Evolutionary conservation across 92 coral and sea anemone species (phyloP), one percentile per base, ranked within the genome.

Genomic region (Phenganax subtilis): DNA sequence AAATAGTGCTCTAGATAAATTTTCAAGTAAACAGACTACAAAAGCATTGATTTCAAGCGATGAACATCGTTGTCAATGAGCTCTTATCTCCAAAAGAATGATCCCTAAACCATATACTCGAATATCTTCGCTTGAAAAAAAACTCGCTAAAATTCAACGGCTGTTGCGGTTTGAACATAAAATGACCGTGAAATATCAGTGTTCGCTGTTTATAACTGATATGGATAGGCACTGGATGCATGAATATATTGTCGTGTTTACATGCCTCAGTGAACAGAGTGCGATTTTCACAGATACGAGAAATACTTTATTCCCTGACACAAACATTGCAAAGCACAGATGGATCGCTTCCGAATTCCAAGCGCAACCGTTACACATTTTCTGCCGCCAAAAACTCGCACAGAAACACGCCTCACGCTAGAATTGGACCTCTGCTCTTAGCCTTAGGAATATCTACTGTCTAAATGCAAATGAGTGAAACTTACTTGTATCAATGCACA

Each of bases 401-500:
- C 47, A 53, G 12, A 14, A 53, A 51, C 10, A 6, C 12, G 20
- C 73, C 31, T 30, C 73, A 11, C 53, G 17, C 53, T 27, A 27
- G 14, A 68, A 68, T 29, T 29, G 47, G 3, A 10, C 9, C n/a
- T 0, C 37, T 30, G 1, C 12, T 37, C 52, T 8, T 68, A 68
- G 57, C 11, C 52, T 8, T 68, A 68, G 57, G 61, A 17, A 54
- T 72, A 10, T 72, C 60, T 59, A 15, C 15, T 28, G 59, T 28
- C 54, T 20, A 54, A 52, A 71, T 12, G n/a, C 79, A 56, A 30
- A 57, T 55, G 10, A n/a, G 51, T 37, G 1, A 16, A 17, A 96
- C 99, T 96, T 85, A 96, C 99, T 90, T 75, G 99, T 93, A 60
- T 96, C 90, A 6, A 84, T 55, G 81, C 99, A 96, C 56, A 86